Evolutionary conservation across 2,888 invertebrate genomes (phyloP), one percentile per base, ranked within the genome.

Genomic region (Mallateleia sp.): DNA sequence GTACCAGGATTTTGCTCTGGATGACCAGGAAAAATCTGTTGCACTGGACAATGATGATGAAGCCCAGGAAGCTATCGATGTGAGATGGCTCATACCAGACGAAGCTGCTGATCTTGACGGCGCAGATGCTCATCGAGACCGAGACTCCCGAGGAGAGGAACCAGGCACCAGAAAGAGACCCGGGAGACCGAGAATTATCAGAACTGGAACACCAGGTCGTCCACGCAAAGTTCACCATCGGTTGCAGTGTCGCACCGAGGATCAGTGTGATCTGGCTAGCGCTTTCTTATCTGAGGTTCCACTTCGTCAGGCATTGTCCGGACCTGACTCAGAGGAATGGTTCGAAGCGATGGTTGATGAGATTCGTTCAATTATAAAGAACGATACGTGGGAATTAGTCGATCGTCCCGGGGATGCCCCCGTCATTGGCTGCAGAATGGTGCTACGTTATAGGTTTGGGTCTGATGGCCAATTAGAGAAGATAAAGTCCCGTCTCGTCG

Each of bases 271-370:
- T n/a, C n/a, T n/a, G n/a, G n/a, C n/a, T n/a, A n/a, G n/a, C n/a
- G n/a, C n/a, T n/a, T 38, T 38, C 38, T 14, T 38, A 2, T 38
- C 14, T 7, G 38, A 38, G 14, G 38, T 38, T 2, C 38, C 38
- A 2, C 6, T 38, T 7, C 7, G 8, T 45, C 62, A 77, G 34
- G 86, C 82, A 6, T 24, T 82, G n/a, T 20, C 72, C 9, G 52
- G 78, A 7, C 34, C 56, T 0, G 78, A 86, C n/a, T 34, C 38
- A 4, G 38, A 32, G n/a, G 81, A 85, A 20, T 85, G 87, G 85
- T 25, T 24, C 15, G 56, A 77, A 0, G 87, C 85, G 2, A 77
- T 85, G 60, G 66, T 42, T 14, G 25, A 24, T 2, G 87, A 84
- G 38, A 11, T 88, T n/a, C 56, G 25, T 14, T 58, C 81, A 0